Conservation (phyloP, 2,797 vertebrate species). For the Urophycis tenuis region DNA sequence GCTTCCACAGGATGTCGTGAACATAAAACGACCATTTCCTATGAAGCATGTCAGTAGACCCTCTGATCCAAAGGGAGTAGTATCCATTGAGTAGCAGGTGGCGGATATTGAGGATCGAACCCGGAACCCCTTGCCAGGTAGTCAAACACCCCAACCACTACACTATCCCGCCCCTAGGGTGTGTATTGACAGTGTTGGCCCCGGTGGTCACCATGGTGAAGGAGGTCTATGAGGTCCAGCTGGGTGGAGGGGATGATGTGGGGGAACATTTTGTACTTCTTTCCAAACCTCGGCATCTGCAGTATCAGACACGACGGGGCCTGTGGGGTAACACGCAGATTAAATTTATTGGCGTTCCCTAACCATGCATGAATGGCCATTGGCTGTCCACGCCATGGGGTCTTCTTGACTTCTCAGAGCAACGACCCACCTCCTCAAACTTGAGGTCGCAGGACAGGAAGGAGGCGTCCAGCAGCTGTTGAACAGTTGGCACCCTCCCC, state of each 20-base stretch:
- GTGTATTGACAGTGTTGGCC: not conserved
- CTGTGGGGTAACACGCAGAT: conserved; percentile 40
- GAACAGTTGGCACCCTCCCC: conserved; percentile 67
- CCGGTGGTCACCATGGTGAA: conserved; percentile 68
- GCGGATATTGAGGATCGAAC: not conserved
- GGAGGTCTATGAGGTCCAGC: conserved; percentile 75
- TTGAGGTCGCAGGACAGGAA: conserved; percentile 71
- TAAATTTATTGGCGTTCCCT: not conserved
- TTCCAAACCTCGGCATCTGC: conserved; percentile 81
- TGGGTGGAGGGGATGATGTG: conserved; percentile 74
- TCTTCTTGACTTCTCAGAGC: not conserved
- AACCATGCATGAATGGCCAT: not conserved
- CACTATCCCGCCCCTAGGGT: not conserved
- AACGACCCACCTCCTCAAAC: conserved; percentile 69
- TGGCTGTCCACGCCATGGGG: not conserved
- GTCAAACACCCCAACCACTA: not conserved
- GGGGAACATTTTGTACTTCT: conserved; percentile 78
- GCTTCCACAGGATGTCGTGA: not conserved
- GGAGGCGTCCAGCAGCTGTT: conserved; percentile 74
- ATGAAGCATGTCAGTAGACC: not conserved
- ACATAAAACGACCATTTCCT: not conserved
- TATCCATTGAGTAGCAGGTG: not conserved
- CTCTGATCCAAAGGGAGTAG: not conserved
- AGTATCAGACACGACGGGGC: conserved; percentile 73
- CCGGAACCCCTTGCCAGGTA: not conserved